Evolutionary conservation across 2,113 vertebrate species (phyloP), one percentile per base, ranked within the genome.

Genomic region (Hystrix cristata): DNA sequence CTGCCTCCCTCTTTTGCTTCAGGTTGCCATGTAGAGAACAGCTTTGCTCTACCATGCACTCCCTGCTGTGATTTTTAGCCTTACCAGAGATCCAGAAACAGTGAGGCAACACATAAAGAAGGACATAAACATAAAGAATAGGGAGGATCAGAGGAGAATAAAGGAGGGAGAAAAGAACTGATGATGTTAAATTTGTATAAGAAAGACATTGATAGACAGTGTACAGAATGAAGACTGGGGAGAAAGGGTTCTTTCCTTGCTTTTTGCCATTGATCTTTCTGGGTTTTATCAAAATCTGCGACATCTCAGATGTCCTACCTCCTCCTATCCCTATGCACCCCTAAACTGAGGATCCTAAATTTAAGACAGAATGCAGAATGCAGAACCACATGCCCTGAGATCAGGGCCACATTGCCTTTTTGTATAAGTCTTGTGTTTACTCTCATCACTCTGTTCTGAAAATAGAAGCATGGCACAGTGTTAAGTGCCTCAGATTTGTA

Each of bases 261-360:
- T 76, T 69, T 27, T 38, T 29, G 34, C 83, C 53, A 57, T 85
- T 78, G 34, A 43, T 48, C 6, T 64, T 64, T 6, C 29, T 86
- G 59, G 25, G 5, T 67, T 83, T 0, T 81, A 82, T 80, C 87
- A 69, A 60, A 60, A 6, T 48, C 6, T 46, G 5, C 7, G 25
- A 16, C 13, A 11, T 67, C 29, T 91, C 29, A 90, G 43, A 53
- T 69, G 7, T 62, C 55, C 4, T 86, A 4, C 94, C 46, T 96
- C 29, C 11, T 78, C 14, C 25, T 89, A 15, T 94, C 48, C 57
- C n/a, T 93, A 87, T 67, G 96, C 51, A 25, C 14, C 5, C 46
- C 76, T 53, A 96, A 95, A 87, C 67, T 93, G 80, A 96, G 81
- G 93, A 82, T 96, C 80, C n/a, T 96, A 43, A 92, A 87, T 95